These are phyloP conservation scores for Papilio glaucus DNA, from an alignment of 1,140 invertebrate genomes.

Conservation along the genomic window DNA sequence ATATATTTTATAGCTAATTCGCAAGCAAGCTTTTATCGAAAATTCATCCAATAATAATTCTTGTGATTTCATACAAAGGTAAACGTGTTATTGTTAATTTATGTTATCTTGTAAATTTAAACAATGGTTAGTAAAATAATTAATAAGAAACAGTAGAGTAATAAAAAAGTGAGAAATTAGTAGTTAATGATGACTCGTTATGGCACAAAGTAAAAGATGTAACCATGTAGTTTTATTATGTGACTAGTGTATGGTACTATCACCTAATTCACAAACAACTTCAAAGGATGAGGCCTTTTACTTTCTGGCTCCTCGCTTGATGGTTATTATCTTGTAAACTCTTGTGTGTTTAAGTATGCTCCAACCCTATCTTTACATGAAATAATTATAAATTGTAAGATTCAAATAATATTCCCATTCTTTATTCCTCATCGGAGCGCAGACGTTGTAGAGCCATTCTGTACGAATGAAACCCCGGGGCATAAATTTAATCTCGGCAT, in stretches of 20 bases:
- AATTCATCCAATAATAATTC: not conserved
- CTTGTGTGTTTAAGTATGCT: not conserved
- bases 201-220: too few species aligned
- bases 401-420: constrained; percentile 27
- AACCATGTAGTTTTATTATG: too few species aligned
- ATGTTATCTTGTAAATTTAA: too few species aligned
- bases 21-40: not conserved
- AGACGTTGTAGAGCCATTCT: constrained; percentile 27
- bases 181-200: too few species aligned
- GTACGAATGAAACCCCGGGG: constrained; percentile 34
- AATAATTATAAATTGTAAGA: constrained; percentile 20
- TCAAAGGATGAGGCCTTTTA: too few species aligned
- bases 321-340: not conserved
- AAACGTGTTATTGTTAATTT: too few species aligned
- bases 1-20: not conserved
- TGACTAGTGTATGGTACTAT: too few species aligned
- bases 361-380: not conserved
- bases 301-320: not conserved
- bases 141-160: too few species aligned
- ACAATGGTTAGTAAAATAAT: too few species aligned
- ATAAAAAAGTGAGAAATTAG: too few species aligned
- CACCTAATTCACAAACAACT: too few species aligned
- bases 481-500: constrained; percentile 35
- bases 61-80: too few species aligned
- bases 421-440: constrained; percentile 30